Conservation (phyloP, 2,888 invertebrate species). For the Epinotia demarniana region DNA sequence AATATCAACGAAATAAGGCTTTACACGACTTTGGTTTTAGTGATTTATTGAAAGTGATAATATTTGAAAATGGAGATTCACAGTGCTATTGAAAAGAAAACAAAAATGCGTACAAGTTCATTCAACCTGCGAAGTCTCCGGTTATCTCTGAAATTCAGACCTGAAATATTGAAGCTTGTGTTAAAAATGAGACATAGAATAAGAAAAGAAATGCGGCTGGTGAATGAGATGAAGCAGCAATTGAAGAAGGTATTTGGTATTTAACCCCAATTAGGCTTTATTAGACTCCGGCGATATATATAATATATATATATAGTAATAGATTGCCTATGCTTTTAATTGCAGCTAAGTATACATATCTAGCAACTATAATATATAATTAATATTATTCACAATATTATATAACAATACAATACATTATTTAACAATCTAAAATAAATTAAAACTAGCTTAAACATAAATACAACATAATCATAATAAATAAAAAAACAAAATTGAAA, state of each 20-base stretch:
- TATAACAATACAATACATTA: too few relatives aligned
- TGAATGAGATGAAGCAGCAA: conserved; percentile 84
- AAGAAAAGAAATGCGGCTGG: conserved; percentile 82
- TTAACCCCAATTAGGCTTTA: conserved; percentile 50
- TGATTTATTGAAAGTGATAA: not conserved
- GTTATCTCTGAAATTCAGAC: conserved; percentile 81
- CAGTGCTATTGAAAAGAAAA: conserved; percentile 27
- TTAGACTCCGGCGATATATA: not conserved
- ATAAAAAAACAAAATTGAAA: too few relatives aligned
- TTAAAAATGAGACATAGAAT: conserved; percentile 83
- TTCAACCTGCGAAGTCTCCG: conserved; percentile 62
- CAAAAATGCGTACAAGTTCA: conserved; percentile 50
- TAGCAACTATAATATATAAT: too few relatives aligned
- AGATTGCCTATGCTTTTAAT: too few relatives aligned
- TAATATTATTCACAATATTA: too few relatives aligned
- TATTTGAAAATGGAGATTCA: conserved; percentile 21
- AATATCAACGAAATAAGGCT: not conserved
- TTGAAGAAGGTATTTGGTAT: conserved; percentile 83
- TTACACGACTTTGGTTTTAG: not conserved
- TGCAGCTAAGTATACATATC: too few relatives aligned
- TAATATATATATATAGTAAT: too few relatives aligned
- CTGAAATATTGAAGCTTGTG: conserved; percentile 85
- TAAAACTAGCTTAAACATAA: too few relatives aligned
- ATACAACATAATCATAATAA: too few relatives aligned
- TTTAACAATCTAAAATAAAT: too few relatives aligned